A percentile compares a stretch with the other conserved stretches of the same genome.
phyloP scores from a whole-genome alignment of 2,113 vertebrate genomes.

The Puma concolor region DNA sequence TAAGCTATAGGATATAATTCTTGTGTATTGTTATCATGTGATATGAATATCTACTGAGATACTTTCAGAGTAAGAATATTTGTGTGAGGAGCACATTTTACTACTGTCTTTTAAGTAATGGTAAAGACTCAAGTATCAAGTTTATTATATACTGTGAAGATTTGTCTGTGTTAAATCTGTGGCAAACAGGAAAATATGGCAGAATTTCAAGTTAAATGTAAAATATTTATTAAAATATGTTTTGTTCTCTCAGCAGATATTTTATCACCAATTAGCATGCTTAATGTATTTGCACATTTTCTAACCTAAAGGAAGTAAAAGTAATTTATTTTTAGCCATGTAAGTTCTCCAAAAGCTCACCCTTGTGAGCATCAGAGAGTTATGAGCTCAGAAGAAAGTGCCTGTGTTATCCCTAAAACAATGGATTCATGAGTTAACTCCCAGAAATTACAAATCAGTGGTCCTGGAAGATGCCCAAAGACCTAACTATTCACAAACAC shows the following conservation, averaged over 20 bases:
- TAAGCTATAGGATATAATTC: not conserved
- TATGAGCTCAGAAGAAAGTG: not conserved
- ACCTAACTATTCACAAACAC: not conserved
- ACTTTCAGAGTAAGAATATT: not conserved
- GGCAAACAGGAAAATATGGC: not conserved
- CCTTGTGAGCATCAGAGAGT: not conserved
- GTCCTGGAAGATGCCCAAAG: not conserved
- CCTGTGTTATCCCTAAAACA: not conserved
- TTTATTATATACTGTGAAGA: not conserved
- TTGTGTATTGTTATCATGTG: not conserved
- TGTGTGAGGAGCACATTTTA: not conserved
- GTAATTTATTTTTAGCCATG: not conserved
- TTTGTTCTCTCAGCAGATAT: not conserved
- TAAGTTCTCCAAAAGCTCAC: not conserved
- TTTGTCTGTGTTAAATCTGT: not conserved
- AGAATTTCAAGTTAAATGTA: not conserved
- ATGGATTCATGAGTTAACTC: not conserved
- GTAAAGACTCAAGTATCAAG: not conserved
- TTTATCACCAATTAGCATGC: not conserved
- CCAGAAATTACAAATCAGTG: not conserved
- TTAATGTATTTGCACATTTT: conserved; percentile 10
- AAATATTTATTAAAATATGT: not conserved
- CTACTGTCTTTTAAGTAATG: not conserved
- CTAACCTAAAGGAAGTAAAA: not conserved
- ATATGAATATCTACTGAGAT: not conserved